phyloP scores from a whole-genome alignment of 2,797 vertebrate genomes.

The Parambassis ranga region DNA sequence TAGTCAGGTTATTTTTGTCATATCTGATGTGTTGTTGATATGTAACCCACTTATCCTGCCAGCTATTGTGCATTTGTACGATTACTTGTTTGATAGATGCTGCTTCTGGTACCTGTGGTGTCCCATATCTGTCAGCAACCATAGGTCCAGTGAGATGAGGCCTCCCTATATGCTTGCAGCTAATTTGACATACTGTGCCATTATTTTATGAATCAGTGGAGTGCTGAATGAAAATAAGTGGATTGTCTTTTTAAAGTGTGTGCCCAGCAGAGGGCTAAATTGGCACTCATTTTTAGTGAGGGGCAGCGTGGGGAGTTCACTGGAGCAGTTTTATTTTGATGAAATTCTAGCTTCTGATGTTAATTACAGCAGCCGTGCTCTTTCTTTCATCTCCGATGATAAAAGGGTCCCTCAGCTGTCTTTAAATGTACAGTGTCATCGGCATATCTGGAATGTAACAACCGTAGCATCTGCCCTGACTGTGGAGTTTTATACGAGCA shows the following conservation, averaged over 20 bases:
- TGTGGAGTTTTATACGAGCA: slow-evolving; percentile 42
- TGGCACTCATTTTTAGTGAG: slow-evolving; percentile 20
- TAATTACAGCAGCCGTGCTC: neutral
- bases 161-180: slow-evolving; percentile 7
- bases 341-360: slow-evolving; percentile 24
- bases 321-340: slow-evolving; percentile 28
- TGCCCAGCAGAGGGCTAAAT: slow-evolving; percentile 52
- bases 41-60: slow-evolving; percentile 1
- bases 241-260: slow-evolving; percentile 23
- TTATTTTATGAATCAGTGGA: slow-evolving; percentile 31
- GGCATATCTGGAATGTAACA: slow-evolving; percentile 17
- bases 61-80: neutral
- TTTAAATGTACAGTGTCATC: slow-evolving; percentile 13
- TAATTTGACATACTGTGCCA: slow-evolving; percentile 27
- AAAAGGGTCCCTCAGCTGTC: slow-evolving; percentile 10
- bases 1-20: slow-evolving; percentile 2
- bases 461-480: slow-evolving; percentile 23
- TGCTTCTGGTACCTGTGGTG: slow-evolving; percentile 19
- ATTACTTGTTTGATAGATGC: slow-evolving; percentile 13
- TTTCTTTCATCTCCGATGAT: slow-evolving; percentile 25
- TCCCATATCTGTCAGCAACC: slow-evolving; percentile 18
- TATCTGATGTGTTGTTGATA: neutral
- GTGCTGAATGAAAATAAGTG: slow-evolving; percentile 32
- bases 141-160: slow-evolving; percentile 3
- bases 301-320: slow-evolving; percentile 22